Base-by-base conservation (phyloP, 2,797 vertebrate species). In the Menidia menidia region DNA sequence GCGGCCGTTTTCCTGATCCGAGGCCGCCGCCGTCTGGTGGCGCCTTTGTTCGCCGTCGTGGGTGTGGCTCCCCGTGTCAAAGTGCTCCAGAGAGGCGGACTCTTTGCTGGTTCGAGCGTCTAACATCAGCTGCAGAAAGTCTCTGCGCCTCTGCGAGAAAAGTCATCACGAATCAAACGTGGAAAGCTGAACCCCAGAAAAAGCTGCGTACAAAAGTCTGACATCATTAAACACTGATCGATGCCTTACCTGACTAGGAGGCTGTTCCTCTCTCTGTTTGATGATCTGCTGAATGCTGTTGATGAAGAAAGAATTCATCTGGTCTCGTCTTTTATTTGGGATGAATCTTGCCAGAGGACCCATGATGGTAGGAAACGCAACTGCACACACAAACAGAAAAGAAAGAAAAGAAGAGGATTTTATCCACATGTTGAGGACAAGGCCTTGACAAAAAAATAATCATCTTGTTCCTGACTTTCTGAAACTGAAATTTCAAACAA, bases 91-190 rank as follows among this genome's bases (percentile, higher is more conserved):
- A 1, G 89, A 84, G 41, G 88, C 73, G 0, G 33, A 32, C 47
- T 89, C 77, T 1, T 77, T 60, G 2, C 81, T 89, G 52, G 71
- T 69, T 0, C 93, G 81, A 1, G 93, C 93, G 0, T 99, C 97
- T 4, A 98, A 87, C 93, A 98, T 94, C 81, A 97, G 85, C 90
- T 99, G 97, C 12, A 99, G 95, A 83, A 99, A 98, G 83, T 99
- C 97, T 57, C 92, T 87, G 13, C 94, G 94, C 25, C 62, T 54
- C 62, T 64, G 9, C 3, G 19, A 44, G 32, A 11, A 39, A 4
- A 19, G 8, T 41, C 7, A 39, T 39, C 7, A 39, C 2, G 7
- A 39, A n/a, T 41, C 4, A 58, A 18, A 14, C 33, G 10, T 50
- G 9, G 2, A 1, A 50, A 2, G 13, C 11, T 45, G 44, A 6